These are phyloP conservation scores for Pyrrhosoma nymphula DNA, from an alignment of 2,888 invertebrate genomes.

Conservation along the genomic window DNA sequence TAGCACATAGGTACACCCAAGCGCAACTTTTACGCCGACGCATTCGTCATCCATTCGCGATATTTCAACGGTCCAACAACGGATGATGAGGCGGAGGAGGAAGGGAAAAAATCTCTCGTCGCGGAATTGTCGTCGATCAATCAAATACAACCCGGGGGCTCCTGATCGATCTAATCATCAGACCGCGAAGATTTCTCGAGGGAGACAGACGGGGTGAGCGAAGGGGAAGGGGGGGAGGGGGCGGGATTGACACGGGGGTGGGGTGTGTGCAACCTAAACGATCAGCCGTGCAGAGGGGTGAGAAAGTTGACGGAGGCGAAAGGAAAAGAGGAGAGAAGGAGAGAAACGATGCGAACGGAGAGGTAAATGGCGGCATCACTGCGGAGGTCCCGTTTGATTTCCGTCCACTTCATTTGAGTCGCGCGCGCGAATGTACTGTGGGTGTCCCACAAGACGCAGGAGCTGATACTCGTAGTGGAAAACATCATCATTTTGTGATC, in stretches of 20 bases:
- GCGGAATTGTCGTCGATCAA: not conserved
- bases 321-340: not conserved
- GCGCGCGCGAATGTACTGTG: not conserved
- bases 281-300: not conserved
- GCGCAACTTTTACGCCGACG: not conserved
- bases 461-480: not conserved
- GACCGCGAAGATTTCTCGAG: slow-evolving; percentile 15
- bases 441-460: not conserved
- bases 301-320: no score
- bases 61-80: not conserved
- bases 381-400: not conserved
- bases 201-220: not conserved
- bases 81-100: not conserved
- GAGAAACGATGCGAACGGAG: not conserved
- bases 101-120: not conserved
- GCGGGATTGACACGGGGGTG: not conserved
- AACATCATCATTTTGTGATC: not conserved
- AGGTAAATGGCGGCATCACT: not conserved
- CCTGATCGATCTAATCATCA: slow-evolving; percentile 33
- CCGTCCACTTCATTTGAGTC: not conserved
- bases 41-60: not conserved
- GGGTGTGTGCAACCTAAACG: no score
- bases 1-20: no score
- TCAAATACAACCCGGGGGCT: not conserved
- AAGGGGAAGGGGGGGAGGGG: not conserved